phyloP scores from a whole-genome alignment of 2,888 invertebrate genomes.

The Andrena marginata region DNA sequence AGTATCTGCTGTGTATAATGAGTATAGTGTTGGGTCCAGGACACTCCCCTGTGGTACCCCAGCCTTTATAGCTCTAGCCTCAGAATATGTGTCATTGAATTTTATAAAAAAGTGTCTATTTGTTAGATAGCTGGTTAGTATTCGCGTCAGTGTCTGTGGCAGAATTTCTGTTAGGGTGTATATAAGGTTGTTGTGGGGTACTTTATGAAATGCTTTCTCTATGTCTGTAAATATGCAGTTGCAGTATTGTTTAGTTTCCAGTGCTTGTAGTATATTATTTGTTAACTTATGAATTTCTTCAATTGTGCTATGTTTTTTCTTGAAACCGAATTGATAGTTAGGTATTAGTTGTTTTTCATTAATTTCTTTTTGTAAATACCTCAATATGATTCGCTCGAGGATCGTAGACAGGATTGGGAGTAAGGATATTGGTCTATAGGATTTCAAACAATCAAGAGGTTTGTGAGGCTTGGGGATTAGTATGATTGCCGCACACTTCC shows the following conservation, averaged over 20 bases:
- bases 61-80: no score
- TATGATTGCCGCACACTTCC: slow-evolving; percentile 6
- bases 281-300: neutral
- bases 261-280: neutral
- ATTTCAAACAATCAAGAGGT: neutral
- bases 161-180: no score
- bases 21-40: no score
- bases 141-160: no score
- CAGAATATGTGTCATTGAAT: no score
- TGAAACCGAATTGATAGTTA: neutral
- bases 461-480: neutral
- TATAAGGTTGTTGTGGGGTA: neutral
- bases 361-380: neutral
- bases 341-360: neutral
- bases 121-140: no score
- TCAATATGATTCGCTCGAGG: neutral
- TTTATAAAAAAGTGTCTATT: no score
- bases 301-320: neutral
- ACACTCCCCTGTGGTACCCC: no score
- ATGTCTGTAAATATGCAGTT: neutral
- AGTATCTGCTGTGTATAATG: no score
- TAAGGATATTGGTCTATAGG: neutral
- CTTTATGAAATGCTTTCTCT: slow-evolving; percentile 2
- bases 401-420: neutral
- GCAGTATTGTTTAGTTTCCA: neutral